These are phyloP conservation scores for Lineus longissimus DNA, from an alignment of 1,140 invertebrate genomes.

Conservation along the genomic window DNA sequence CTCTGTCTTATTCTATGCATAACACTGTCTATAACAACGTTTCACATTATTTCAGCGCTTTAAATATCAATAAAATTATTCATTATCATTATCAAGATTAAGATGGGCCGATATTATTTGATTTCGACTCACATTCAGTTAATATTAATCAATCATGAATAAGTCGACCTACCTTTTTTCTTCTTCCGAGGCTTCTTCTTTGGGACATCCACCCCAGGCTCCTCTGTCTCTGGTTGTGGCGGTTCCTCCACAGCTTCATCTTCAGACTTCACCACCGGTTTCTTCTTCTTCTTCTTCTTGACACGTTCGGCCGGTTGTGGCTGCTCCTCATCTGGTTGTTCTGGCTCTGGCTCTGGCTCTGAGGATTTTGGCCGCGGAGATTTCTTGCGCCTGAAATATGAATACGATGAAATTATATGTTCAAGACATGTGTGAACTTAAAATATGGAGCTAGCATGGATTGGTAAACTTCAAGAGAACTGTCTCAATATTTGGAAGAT, in stretches of 20 bases:
- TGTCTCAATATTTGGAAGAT: too few species aligned
- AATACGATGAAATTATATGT: not conserved
- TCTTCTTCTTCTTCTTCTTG: slow-evolving; percentile 30
- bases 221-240: slow-evolving; percentile 10
- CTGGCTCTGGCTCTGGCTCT: slow-evolving; percentile 21
- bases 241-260: slow-evolving; percentile 23
- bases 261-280: slow-evolving; percentile 6
- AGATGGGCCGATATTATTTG: too few species aligned
- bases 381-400: slow-evolving; percentile 6
- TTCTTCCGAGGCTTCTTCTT: slow-evolving; percentile 22
- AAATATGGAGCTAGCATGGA: not conserved
- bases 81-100: not conserved
- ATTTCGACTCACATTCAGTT: too few species aligned
- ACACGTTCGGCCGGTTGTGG: slow-evolving; percentile 22
- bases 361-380: slow-evolving; percentile 8
- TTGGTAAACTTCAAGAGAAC: not conserved
- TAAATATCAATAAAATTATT: not conserved
- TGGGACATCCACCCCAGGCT: slow-evolving; percentile 3
- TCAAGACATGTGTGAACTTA: not conserved
- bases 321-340: slow-evolving; percentile 24
- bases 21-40: too few species aligned
- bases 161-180: slow-evolving; percentile 20
- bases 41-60: not conserved
- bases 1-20: too few species aligned
- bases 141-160: too few species aligned